A percentile compares a stretch with the other conserved stretches of the same genome.
phyloP scores from a whole-genome alignment of 2,797 vertebrate genomes.

The Acanthurus leucopareius region DNA sequence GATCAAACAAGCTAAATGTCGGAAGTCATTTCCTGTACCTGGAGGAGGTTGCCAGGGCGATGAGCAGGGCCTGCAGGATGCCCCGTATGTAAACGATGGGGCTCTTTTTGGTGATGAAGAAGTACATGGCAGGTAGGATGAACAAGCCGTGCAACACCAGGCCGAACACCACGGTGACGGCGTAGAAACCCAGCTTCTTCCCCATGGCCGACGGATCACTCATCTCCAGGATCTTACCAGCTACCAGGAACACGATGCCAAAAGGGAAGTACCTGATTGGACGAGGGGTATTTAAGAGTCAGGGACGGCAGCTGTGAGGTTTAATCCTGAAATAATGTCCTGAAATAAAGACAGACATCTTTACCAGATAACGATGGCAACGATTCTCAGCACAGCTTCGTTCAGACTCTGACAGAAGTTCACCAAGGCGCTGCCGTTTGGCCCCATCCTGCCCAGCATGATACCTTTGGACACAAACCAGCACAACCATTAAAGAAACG shows the following conservation, averaged over 20 bases:
- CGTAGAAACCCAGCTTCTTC: conserved; percentile 96
- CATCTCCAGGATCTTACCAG: conserved; percentile 98
- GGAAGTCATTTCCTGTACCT: conserved; percentile 82
- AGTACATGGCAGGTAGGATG: conserved; percentile 95
- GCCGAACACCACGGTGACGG: conserved; percentile 94
- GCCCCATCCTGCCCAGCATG: conserved; percentile 97
- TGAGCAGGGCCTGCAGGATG: conserved; percentile 95
- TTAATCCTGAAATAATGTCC: no score
- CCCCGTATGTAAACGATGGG: conserved; percentile 97
- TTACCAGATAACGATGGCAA: conserved; percentile 96
- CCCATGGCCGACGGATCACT: conserved; percentile 94
- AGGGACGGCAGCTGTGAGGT: not conserved
- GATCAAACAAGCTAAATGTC: no score
- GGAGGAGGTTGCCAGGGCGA: conserved; percentile 96
- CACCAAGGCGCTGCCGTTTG: conserved; percentile 92
- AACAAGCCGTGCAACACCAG: conserved; percentile 94
- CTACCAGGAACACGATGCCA: conserved; percentile 97
- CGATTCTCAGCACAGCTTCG: conserved; percentile 95
- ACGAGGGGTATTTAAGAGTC: not conserved
- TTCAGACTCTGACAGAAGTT: conserved; percentile 98
- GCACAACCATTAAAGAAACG: not conserved
- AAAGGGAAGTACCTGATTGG: conserved; percentile 94
- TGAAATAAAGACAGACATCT: not conserved
- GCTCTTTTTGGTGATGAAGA: conserved; percentile 97
- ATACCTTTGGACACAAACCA: conserved; percentile 86